These are phyloP conservation scores for Pelecanoides urinatrix DNA, from an alignment of 2,113 vertebrate genomes.

Conservation along the genomic window DNA sequence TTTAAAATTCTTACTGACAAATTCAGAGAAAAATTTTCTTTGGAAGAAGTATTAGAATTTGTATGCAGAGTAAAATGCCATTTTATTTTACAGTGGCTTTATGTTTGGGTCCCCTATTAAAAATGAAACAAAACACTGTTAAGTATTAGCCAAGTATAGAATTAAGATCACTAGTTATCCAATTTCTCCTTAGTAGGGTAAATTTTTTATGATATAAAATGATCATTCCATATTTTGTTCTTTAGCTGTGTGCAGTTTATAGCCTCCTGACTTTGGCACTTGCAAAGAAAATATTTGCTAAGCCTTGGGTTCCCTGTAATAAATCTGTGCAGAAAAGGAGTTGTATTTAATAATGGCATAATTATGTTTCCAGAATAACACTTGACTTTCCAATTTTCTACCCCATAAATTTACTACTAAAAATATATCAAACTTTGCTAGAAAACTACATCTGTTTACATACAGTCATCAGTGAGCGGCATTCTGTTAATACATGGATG, in stretches of 20 bases:
- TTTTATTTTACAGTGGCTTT: not conserved
- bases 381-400: constrained; percentile 31
- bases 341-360: constrained; percentile 35
- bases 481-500: not conserved
- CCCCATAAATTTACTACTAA: not conserved
- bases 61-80: not conserved
- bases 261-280: not conserved
- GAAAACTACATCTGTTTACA: not conserved
- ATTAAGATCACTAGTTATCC: not conserved
- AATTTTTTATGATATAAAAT: not conserved
- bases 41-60: not conserved
- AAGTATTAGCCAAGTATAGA: not conserved
- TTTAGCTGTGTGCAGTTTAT: not conserved
- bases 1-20: not conserved
- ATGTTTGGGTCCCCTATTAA: not conserved
- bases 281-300: constrained; percentile 44
- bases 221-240: not conserved
- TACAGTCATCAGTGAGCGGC: not conserved
- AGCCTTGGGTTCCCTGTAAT: constrained; percentile 19
- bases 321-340: not conserved
- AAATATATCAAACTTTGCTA: constrained; percentile 4
- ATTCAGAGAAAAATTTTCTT: not conserved
- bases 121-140: not conserved
- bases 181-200: not conserved
- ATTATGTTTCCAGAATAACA: constrained; percentile 11